Evolutionary conservation across 2,888 invertebrate species (phyloP), one percentile per base, ranked within the genome.

Genomic region (Rhamphomyia laevipes): DNA sequence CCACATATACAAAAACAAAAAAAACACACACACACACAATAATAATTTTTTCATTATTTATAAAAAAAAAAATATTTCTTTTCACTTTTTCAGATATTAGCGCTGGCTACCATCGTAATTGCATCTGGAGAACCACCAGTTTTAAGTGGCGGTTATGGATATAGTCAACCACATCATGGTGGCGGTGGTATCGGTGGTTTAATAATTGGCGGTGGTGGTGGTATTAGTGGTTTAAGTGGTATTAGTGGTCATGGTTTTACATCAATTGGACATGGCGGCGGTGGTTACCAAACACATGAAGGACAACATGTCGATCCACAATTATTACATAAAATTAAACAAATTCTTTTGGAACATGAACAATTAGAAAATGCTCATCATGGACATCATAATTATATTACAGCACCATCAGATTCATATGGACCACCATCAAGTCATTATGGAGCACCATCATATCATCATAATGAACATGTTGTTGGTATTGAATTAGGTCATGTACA

Each of bases 401-500:
- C 43, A 35, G 13, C 9, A 23, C 18, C 60, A 17, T 51, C 47
- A 12, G 23, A 17, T 2, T 31, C 37, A 35, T 42, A 42, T 27
- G 68, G 68, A 48, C 66, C 76, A 56, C 74, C 76, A 41, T 77
- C 78, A 43, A 71, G 76, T 48, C 73, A 73, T 56, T 82, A 82
- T 66, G 77, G 79, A 48, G 77, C 71, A 43, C 81, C 82, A 46
- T 78, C 80, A 46, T 74, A 80, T 1, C 73, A 74, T 53, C 81
- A 81, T 68, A 82, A 81, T 51, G 81, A 75, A 54, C 78, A 82
- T 59, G 84, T 86, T 49, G 83, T 84, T 57, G 86, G 85, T 51
- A 80, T 86, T 68, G 81, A 84, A 68, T 80, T 86, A 52, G 86
- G 85, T 59, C 84, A 82, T 53, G 81, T 86, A 66, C 81, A 82